Conservation (phyloP, 1,140 invertebrate species). For the Drosophila sproati region DNA sequence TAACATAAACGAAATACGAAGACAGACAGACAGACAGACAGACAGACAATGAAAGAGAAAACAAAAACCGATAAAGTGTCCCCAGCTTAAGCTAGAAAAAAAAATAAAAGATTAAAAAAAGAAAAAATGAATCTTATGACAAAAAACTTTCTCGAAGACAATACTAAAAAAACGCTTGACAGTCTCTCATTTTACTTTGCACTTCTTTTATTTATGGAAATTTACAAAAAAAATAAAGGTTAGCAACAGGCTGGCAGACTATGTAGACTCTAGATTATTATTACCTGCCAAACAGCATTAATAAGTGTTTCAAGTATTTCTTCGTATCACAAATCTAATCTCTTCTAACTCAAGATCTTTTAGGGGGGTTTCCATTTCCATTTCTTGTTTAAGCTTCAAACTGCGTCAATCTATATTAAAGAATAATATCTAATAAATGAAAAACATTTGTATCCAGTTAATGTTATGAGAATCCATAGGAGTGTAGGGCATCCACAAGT, state of each 20-base stretch:
- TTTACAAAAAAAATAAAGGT: neutral
- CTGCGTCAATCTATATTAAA: too few relatives aligned
- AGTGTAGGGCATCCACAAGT: conserved; percentile 4
- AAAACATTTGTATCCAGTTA: too few relatives aligned
- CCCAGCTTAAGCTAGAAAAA: conserved; percentile 13
- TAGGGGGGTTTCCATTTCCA: too few relatives aligned
- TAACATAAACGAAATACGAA: conserved; percentile 63
- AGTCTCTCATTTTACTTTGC: conserved; percentile 26
- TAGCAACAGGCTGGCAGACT: neutral
- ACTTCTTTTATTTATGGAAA: conserved; percentile 6
- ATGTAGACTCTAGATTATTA: too few relatives aligned
- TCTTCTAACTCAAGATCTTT: neutral
- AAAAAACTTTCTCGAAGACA: conserved; percentile 36
- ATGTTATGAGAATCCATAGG: too few relatives aligned
- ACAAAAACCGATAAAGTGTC: neutral
- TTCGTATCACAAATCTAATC: neutral
- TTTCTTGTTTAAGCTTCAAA: neutral
- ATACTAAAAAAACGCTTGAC: conserved; percentile 33
- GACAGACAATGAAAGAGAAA: conserved; percentile 6
- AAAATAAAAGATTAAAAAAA: conserved; percentile 17
- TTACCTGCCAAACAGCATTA: neutral
- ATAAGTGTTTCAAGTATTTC: neutral
- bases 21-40: conserved; percentile 50
- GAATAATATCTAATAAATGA: too few relatives aligned
- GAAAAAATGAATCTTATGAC: conserved; percentile 23